Conservation (phyloP, 2,888 invertebrate species). For the Coecobrya sp. region DNA sequence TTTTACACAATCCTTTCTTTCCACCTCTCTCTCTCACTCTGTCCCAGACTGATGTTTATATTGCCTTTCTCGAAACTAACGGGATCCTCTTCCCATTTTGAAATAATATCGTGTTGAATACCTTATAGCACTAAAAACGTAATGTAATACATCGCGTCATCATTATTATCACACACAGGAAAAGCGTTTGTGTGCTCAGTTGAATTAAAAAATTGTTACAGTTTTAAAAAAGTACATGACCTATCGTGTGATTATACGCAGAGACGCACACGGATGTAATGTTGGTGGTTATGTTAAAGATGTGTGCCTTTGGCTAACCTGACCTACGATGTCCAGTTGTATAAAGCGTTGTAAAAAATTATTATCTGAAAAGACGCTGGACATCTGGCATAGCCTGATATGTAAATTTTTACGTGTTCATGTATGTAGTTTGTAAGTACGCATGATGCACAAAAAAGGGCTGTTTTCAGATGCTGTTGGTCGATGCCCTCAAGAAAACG, state of each 20-base stretch:
- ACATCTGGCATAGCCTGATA: conserved; percentile 45
- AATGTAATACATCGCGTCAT: too few species aligned
- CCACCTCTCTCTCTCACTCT: too few species aligned
- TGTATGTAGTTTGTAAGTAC: background rate
- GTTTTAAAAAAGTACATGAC: conserved; percentile 13
- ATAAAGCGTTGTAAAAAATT: background rate
- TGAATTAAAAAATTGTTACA: conserved; percentile 36
- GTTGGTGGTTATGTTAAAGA: too few species aligned
- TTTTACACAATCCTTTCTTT: conserved; percentile 2
- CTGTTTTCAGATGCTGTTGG: background rate
- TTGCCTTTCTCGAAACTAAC: conserved; percentile 6
- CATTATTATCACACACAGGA: background rate
- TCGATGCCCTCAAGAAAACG: conserved; percentile 57
- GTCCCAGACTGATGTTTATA: background rate
- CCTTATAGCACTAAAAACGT: conserved; percentile 12
- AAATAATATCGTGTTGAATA: background rate
- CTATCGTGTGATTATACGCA: background rate
- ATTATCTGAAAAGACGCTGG: conserved; percentile 14
- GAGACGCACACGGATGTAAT: background rate
- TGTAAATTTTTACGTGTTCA: background rate
- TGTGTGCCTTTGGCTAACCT: conserved; percentile 29
- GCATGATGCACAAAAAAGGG: conserved; percentile 11
- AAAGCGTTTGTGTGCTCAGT: background rate
- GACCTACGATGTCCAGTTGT: conserved; percentile 53
- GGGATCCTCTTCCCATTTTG: conserved; percentile 15